Evolutionary conservation across 2,797 vertebrate genomes (phyloP).

Genomic region (Hipposideros larvatus): DNA sequence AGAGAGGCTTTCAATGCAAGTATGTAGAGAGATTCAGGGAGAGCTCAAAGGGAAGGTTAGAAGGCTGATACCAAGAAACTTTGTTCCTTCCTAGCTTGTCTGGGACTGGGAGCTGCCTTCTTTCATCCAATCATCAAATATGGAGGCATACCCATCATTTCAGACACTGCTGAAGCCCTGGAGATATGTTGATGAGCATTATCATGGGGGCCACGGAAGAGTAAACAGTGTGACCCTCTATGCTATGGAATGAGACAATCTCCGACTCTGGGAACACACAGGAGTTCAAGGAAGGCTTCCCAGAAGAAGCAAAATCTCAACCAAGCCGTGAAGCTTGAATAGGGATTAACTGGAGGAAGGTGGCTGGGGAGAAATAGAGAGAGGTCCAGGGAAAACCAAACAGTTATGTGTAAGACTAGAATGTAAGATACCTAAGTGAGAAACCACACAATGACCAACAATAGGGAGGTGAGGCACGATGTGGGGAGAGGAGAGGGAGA

Average conservation of each 20-base stretch:
- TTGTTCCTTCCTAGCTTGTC: background rate
- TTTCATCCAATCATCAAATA: background rate
- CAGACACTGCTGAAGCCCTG: background rate
- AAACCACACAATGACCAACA: background rate
- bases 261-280: background rate
- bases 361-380: background rate
- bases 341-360: background rate
- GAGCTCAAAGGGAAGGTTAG: background rate
- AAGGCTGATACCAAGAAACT: background rate
- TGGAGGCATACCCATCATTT: background rate
- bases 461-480: accelerated
- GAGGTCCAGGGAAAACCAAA: background rate
- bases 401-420: background rate
- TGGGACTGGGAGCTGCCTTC: background rate
- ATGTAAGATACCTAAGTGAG: background rate
- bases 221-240: accelerated
- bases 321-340: background rate
- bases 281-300: background rate
- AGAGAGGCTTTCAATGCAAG: background rate
- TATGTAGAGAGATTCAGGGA: background rate
- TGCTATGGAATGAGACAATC: background rate
- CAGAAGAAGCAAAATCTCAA: background rate
- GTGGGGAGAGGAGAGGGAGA: background rate
- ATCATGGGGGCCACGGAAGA: accelerated
- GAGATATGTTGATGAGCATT: no score